A percentile compares a stretch with the other conserved stretches of the same genome.
These are phyloP conservation scores for Amiota mariae DNA, from an alignment of 2,888 invertebrate genomes.

Conservation along the genomic window DNA sequence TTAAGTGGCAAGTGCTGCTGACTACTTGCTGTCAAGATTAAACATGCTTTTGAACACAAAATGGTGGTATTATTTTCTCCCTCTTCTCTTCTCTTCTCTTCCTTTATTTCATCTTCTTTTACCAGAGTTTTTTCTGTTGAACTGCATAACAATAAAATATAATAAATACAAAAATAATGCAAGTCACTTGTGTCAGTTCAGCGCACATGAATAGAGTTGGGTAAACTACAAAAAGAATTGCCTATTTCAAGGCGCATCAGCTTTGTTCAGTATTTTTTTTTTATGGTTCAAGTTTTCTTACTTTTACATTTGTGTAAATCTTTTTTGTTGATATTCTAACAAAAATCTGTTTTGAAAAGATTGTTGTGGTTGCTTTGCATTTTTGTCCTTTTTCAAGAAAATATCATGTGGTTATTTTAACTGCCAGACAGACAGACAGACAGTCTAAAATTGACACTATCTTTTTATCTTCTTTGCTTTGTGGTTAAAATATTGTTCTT, in stretches of 20 bases:
- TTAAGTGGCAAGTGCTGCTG: neutral
- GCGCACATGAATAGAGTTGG: neutral
- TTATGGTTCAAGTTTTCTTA: neutral
- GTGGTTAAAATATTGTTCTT: too few species aligned
- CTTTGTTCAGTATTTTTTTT: neutral
- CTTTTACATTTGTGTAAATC: neutral
- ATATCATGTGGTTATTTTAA: too few species aligned
- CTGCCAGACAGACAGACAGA: too few species aligned
- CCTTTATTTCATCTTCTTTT: neutral
- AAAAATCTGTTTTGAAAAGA: too few species aligned
- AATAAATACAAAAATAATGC: neutral
- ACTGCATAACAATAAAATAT: neutral
- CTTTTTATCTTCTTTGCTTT: too few species aligned
- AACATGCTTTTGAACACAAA: constrained; percentile 18
- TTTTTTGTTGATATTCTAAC: too few species aligned
- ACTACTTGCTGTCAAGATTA: constrained; percentile 17
- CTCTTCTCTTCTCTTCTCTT: neutral
- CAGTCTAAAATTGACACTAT: too few species aligned
- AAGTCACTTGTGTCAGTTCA: neutral
- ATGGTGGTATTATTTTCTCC: neutral
- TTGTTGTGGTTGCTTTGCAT: too few species aligned
- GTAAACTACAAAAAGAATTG: too few species aligned
- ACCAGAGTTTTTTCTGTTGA: neutral
- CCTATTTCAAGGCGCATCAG: too few species aligned
- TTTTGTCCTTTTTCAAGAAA: too few species aligned